Conservation (phyloP, 1,140 invertebrate genomes). For the Portunus trituberculatus region DNA sequence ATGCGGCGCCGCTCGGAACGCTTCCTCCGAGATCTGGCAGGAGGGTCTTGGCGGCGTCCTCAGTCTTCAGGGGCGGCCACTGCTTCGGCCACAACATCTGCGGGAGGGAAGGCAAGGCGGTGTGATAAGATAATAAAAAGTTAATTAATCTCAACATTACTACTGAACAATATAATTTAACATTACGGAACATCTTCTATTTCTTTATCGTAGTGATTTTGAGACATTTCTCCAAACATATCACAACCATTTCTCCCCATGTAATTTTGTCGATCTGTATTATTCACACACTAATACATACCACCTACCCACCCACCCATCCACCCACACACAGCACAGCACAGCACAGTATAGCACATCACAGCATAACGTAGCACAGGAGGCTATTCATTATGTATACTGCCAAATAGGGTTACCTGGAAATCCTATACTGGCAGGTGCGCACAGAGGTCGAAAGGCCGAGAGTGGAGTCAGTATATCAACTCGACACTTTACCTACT, state of each 20-base stretch:
- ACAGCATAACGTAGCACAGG: not conserved
- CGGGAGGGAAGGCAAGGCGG: not conserved
- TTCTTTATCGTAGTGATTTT: too few relatives aligned
- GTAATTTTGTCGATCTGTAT: too few relatives aligned
- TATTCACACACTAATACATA: slow-evolving; percentile 17
- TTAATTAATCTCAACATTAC: too few relatives aligned
- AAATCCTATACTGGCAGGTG: not conserved
- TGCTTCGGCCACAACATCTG: slow-evolving; percentile 72
- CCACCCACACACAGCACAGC: too few relatives aligned
- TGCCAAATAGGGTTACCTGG: not conserved
- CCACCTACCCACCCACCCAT: not conserved
- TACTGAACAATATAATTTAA: too few relatives aligned
- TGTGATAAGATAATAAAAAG: not conserved
- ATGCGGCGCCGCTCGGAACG: slow-evolving; percentile 50
- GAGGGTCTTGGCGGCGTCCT: slow-evolving; percentile 69
- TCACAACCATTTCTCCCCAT: too few relatives aligned
- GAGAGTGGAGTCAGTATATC: not conserved
- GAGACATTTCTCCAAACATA: too few relatives aligned
- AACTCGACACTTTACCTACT: not conserved
- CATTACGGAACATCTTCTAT: too few relatives aligned
- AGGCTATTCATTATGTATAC: not conserved
- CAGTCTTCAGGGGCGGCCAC: slow-evolving; percentile 65
- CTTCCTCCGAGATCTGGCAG: slow-evolving; percentile 61
- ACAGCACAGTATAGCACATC: not conserved
- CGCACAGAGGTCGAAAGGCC: not conserved